These are phyloP conservation scores for Diprion similis DNA, from an alignment of 1,140 invertebrate genomes.

Conservation along the genomic window DNA sequence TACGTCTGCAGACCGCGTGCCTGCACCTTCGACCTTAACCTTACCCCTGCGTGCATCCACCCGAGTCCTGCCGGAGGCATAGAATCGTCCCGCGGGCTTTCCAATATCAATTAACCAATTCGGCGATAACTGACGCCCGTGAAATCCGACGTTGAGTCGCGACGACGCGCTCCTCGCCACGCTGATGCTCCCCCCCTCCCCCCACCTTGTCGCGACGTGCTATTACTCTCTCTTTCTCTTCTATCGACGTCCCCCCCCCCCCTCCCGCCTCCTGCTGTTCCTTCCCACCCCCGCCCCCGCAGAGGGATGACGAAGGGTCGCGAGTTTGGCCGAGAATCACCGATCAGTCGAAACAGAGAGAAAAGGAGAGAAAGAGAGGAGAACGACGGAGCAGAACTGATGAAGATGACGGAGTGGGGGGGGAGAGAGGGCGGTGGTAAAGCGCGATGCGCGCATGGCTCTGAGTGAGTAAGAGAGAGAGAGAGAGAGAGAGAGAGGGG, in stretches of 20 bases:
- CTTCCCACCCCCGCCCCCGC: neutral
- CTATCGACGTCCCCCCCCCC: too few relatives aligned
- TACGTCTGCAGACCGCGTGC: too few relatives aligned
- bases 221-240: neutral
- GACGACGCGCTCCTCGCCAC: too few relatives aligned
- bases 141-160: neutral
- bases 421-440: neutral
- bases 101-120: constrained; percentile 5
- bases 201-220: neutral
- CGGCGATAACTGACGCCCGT: constrained; percentile 6
- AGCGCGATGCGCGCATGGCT: neutral
- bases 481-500: constrained; percentile 10
- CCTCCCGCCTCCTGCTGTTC: too few relatives aligned
- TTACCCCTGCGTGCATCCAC: too few relatives aligned
- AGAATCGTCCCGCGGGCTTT: neutral
- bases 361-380: neutral
- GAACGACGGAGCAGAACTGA: constrained; percentile 13
- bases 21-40: too few relatives aligned
- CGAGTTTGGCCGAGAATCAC: neutral
- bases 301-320: neutral
- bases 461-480: constrained; percentile 19
- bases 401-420: constrained; percentile 1
- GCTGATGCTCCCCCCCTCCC: neutral
- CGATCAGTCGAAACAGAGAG: constrained; percentile 15
- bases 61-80: too few relatives aligned